These are phyloP conservation scores for Volucella bombylans DNA, from an alignment of 2,888 invertebrate species.

Conservation along the genomic window DNA sequence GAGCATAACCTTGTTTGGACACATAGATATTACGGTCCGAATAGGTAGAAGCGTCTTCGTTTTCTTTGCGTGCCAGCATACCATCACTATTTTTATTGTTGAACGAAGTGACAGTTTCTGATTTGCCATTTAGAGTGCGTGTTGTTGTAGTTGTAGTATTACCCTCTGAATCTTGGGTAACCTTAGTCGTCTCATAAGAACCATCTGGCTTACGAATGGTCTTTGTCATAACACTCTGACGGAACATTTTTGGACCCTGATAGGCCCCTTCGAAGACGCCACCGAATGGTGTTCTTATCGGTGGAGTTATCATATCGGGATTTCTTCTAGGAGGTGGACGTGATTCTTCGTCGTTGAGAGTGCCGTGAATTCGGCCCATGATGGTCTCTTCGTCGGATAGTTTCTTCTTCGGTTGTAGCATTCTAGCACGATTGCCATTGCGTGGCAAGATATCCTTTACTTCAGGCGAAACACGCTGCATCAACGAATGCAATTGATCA, in stretches of 20 bases:
- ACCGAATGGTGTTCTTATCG: constrained; percentile 78
- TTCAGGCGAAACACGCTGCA: constrained; percentile 80
- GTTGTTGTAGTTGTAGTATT: constrained; percentile 85
- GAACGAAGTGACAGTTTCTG: constrained; percentile 79
- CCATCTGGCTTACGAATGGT: constrained; percentile 85
- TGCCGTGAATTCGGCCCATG: constrained; percentile 82
- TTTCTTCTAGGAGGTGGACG: constrained; percentile 76
- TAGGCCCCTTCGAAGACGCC: constrained; percentile 81
- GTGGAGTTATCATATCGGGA: constrained; percentile 79
- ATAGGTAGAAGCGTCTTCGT: constrained; percentile 57
- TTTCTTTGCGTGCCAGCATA: constrained; percentile 12
- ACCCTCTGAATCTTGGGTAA: constrained; percentile 84
- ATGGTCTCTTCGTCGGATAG: constrained; percentile 81
- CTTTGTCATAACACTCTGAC: constrained; percentile 84
- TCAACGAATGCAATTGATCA: constrained; percentile 80
- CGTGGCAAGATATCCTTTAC: constrained; percentile 78
- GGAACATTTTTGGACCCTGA: constrained; percentile 82
- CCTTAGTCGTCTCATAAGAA: constrained; percentile 84
- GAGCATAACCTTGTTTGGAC: constrained; percentile 82
- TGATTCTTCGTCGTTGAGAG: constrained; percentile 78
- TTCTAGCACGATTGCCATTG: constrained; percentile 77
- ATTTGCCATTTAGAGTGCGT: constrained; percentile 79
- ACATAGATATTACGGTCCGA: constrained; percentile 81
- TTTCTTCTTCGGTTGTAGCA: constrained; percentile 75
- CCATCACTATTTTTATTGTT: constrained; percentile 25